phyloP scores from a whole-genome alignment of 1,140 invertebrate genomes.

The Contarinia nasturtii region DNA sequence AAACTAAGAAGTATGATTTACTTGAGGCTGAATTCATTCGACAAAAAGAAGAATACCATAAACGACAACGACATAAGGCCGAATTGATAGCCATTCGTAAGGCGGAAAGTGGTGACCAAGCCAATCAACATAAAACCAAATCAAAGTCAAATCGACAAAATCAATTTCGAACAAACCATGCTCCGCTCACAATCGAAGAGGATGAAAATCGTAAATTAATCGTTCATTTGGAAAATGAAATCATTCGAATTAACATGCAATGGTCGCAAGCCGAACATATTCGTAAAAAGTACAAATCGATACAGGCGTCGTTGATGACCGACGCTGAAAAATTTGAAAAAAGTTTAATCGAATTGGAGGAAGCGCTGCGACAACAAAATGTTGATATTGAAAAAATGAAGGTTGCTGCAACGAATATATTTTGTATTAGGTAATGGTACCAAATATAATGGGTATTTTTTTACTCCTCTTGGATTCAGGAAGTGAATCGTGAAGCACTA shows the following conservation, averaged over 20 bases:
- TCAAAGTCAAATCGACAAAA: conserved; percentile 24
- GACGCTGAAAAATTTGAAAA: conserved; percentile 54
- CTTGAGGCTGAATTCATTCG: conserved; percentile 44
- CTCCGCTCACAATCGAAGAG: conserved; percentile 28
- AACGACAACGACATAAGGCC: conserved; percentile 37
- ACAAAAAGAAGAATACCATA: conserved; percentile 30
- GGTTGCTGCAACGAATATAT: conserved; percentile 20
- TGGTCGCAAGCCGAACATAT: conserved; percentile 31
- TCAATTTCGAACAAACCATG: conserved; percentile 8
- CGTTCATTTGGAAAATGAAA: conserved; percentile 50
- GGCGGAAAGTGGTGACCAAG: conserved; percentile 22
- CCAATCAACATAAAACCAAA: conserved; percentile 11
- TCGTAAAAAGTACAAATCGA: conserved; percentile 51
- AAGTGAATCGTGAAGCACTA: conserved; percentile 44
- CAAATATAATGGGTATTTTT: not conserved
- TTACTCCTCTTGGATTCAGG: conserved; percentile 22
- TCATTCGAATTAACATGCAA: conserved; percentile 34
- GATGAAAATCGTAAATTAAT: conserved; percentile 28
- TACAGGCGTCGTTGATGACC: conserved; percentile 44
- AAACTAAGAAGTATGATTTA: conserved; percentile 52
- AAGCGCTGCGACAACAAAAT: conserved; percentile 40
- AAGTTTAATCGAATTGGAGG: conserved; percentile 42
- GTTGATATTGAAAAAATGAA: conserved; percentile 48
- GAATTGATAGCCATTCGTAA: conserved; percentile 25
- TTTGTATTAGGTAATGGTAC: not conserved